Base-by-base conservation (phyloP, 2,888 invertebrate species). In the Nasonovia ribisnigri region DNA sequence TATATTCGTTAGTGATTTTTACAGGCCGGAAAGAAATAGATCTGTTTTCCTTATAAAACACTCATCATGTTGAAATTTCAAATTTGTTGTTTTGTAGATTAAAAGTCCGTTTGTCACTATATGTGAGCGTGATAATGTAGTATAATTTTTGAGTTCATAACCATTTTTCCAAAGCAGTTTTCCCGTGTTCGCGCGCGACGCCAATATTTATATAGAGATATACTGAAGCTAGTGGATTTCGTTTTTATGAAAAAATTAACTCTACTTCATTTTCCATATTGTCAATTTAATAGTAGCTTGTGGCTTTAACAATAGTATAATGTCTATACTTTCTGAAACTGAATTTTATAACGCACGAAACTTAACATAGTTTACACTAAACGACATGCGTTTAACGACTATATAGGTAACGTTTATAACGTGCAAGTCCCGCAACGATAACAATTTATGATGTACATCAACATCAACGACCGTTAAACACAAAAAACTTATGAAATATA, bases 371-470 rank as follows among this genome's bases (percentile, higher is more conserved):
- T 77, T 77, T 36, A 77, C 36, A 77, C n/a, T 36, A 77, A 77
- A 77, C 77, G 77, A 77, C 20, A 77, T 36, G 6, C 54, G 54
- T 54, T 54, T 77, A 77, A 77, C 36, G 36, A 20, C 77, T 77
- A 10, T n/a, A 16, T 13, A 77, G 20, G 36, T 77, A 36, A 77
- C 20, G 36, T 77, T 77, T 77, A 77, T 36, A 36, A 67, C 60
- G 60, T 67, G 29, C 60, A 67, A 67, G n/a, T n/a, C 13, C n/a
- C 29, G 29, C n/a, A 60, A n/a, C 60, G 60, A 67, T 67, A 77
- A 77, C 77, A 77, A 77, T 77, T 67, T 77, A 36, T 77, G 36
- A 77, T 67, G 60, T 60, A 60, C 60, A 60, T 60, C 60, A 60
- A 60, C 60, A 60, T 60, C 60, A 67, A 67, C n/a, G 29, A 67